A percentile compares a stretch with the other conserved stretches of the same genome.
These are phyloP conservation scores for Drosophila mettleri DNA, from an alignment of 2,888 invertebrate genomes.

Conservation along the genomic window DNA sequence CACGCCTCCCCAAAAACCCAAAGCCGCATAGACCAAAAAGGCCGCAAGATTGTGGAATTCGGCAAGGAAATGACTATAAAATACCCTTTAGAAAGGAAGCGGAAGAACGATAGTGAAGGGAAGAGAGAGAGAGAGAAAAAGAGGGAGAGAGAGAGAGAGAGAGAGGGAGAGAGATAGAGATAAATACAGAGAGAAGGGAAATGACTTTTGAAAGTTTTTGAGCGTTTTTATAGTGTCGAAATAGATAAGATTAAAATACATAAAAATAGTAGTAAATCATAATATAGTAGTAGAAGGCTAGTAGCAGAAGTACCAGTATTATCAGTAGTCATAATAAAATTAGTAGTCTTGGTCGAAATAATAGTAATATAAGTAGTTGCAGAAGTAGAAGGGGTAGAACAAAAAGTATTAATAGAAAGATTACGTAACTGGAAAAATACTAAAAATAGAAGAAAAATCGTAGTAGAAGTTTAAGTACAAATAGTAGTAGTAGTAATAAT, in stretches of 20 bases:
- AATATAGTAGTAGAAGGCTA: not conserved
- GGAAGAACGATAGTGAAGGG: too few relatives aligned
- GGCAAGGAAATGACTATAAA: not conserved
- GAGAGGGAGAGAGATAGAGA: not conserved
- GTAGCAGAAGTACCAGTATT: not conserved
- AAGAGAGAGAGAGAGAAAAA: too few relatives aligned
- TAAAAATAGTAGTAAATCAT: not conserved
- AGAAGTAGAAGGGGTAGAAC: not conserved
- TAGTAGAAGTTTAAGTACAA: not conserved
- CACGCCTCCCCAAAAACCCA: conserved; percentile 22
- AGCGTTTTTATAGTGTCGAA: not conserved
- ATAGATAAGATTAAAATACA: not conserved
- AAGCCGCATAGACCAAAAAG: conserved; percentile 10
- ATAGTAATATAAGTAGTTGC: not conserved
- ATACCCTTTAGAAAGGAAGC: conserved; percentile 19
- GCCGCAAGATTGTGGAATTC: conserved; percentile 10
- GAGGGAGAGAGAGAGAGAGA: not conserved
- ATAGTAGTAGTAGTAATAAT: not conserved
- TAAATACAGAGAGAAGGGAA: too few relatives aligned
- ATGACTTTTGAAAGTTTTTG: not conserved
- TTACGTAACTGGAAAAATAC: not conserved
- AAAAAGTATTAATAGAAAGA: too few relatives aligned
- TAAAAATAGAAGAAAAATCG: not conserved
- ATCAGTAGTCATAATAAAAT: not conserved
- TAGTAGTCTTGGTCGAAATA: not conserved